Percentiles rank a stretch among this genome's conserved stretches.
Conservation (phyloP, 2,113 vertebrate genomes). For the Callaeas wilsoni region DNA sequence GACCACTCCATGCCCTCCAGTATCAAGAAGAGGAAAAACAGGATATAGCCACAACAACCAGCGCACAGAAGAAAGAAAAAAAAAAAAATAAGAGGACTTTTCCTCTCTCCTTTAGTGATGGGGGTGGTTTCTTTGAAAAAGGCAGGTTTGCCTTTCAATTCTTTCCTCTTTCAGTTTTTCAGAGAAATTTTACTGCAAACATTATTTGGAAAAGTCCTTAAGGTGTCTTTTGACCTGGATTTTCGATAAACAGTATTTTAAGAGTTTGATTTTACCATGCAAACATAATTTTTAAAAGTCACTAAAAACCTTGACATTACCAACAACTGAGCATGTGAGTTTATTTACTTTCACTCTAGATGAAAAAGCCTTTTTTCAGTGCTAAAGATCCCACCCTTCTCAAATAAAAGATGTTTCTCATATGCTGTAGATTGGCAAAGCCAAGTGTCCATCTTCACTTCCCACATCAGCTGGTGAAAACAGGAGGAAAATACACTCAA, state of each 20-base stretch:
- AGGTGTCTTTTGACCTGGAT: neutral
- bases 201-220: neutral
- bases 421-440: neutral
- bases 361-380: neutral
- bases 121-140: neutral
- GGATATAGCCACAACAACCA: neutral
- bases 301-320: neutral
- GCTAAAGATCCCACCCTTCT: neutral
- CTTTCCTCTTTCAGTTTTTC: neutral
- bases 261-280: neutral
- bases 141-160: neutral
- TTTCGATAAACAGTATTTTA: constrained; percentile 1
- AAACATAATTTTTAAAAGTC: neutral
- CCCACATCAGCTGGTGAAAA: neutral
- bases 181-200: neutral
- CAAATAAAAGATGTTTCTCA: neutral
- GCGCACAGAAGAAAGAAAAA: neutral
- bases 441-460: neutral
- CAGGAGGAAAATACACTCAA: neutral
- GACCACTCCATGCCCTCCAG: neutral
- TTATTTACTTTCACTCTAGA: neutral
- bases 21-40: neutral
- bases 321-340: neutral
- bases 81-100: neutral
- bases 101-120: neutral